Conservation (phyloP, 2,113 vertebrate species). For the Thymallus thymallus region DNA sequence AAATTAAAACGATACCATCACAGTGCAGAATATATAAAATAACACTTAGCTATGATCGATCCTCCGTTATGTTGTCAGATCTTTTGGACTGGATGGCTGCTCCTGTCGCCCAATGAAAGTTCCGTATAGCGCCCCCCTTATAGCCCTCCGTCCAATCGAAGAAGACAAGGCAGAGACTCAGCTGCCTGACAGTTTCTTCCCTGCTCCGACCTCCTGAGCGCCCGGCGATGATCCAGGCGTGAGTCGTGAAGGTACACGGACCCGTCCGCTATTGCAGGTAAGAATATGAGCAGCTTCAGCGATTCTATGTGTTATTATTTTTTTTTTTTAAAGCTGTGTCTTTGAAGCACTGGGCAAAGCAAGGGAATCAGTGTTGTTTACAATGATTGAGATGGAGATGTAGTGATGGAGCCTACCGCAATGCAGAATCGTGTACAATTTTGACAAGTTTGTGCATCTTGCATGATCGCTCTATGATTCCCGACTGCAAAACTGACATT, state of each 20-base stretch:
- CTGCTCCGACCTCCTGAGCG: constrained; percentile 55
- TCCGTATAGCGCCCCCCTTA: constrained; percentile 33
- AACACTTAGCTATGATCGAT: neutral
- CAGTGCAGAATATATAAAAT: neutral
- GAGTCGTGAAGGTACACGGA: constrained; percentile 61
- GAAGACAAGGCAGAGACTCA: constrained; percentile 42
- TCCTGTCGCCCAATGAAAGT: constrained; percentile 24
- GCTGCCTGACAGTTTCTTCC: constrained; percentile 56
- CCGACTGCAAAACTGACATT: neutral
- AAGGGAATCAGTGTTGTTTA: constrained; percentile 50
- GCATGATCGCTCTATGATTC: neutral
- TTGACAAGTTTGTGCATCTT: neutral
- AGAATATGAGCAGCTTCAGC: constrained; percentile 25
- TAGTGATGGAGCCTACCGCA: constrained; percentile 58
- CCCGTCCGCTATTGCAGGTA: constrained; percentile 64
- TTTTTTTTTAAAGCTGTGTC: neutral
- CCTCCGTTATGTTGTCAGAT: neutral
- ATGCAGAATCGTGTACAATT: constrained; percentile 54
- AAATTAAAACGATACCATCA: too few relatives aligned
- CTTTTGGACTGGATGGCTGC: constrained; percentile 10
- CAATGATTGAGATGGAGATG: constrained; percentile 41
- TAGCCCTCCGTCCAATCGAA: constrained; percentile 53
- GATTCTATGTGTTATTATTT: neutral
- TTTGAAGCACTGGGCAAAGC: constrained; percentile 43
- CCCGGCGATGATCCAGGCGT: constrained; percentile 63